Base-by-base conservation (phyloP, 2,888 invertebrate species). In the Heliconius erato region DNA sequence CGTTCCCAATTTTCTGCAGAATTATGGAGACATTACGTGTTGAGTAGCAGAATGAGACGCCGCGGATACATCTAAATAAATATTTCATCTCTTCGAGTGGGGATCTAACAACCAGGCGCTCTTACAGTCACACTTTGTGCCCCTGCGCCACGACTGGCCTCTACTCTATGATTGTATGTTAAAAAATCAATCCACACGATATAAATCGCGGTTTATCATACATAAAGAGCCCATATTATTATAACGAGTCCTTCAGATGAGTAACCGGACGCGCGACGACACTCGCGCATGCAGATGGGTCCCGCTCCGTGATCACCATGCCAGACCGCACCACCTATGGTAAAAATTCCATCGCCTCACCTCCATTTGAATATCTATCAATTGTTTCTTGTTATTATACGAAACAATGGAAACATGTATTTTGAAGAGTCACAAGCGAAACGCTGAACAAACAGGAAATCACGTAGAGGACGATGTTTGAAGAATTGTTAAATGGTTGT, bases 221-320 rank as follows among this genome's bases (percentile, higher is more conserved):
- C 44, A 88, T 90, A 89, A 90, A 89, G 88, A 85, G 90, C 63
- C 91, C 91, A 89, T 91, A 92, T 91, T 91, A 92, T 91, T 54
- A 67, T 63, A 91, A 91, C 90, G 89, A 91, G 90, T 91, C 86
- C 90, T 91, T 91, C 90, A 92, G 92, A 93, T 94, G 94, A 94
- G 94, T 94, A 94, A 92, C 95, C 95, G 95, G 95, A 95, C 94
- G 95, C 94, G 89, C 86, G 87, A 89, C 88, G 88, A 90, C 90
- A 91, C 87, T 87, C 88, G 90, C 94, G 95, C 95, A 95, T 94
- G 93, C 93, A 94, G 95, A 95, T 91, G 90, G 89, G 54, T 89
- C 87, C 89, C 77, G 76, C 85, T 87, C 86, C 92, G 92, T 93
- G 94, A 93, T 95, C 92, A 94, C 94, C 92, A 95, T 95, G 91